Evolutionary conservation across 2,113 vertebrate genomes (phyloP).

Genomic region (Rhea americana): DNA sequence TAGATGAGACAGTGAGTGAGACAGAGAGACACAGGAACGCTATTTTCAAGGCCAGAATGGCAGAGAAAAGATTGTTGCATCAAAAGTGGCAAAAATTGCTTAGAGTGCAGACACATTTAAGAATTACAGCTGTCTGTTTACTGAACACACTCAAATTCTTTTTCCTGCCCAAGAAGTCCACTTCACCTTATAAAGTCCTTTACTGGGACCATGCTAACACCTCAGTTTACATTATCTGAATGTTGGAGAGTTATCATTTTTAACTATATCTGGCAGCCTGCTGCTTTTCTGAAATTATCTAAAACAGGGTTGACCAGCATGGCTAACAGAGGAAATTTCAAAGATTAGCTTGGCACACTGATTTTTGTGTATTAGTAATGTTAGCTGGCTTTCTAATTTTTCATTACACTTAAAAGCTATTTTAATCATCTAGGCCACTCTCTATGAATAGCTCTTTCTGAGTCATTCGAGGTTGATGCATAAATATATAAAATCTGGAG

Average conservation of each 20-base stretch:
- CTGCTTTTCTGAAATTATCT: not conserved
- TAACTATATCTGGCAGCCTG: not conserved
- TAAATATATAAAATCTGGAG: not conserved
- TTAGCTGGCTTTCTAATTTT: not conserved
- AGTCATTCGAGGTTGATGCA: not conserved
- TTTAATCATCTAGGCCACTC: not conserved
- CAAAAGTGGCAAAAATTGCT: not conserved
- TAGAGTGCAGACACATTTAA: not conserved
- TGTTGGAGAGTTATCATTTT: not conserved
- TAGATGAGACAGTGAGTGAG: not conserved
- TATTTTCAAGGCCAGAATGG: not conserved
- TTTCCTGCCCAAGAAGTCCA: not conserved
- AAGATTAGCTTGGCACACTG: rapidly evolving
- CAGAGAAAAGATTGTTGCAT: not conserved
- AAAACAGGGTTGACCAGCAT: not conserved
- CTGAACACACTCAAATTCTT: not conserved
- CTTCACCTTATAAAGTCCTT: not conserved
- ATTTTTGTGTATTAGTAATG: not conserved
- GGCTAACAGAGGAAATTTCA: not conserved
- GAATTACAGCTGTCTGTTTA: slow-evolving; percentile 18
- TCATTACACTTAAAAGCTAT: not conserved
- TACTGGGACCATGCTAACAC: not conserved
- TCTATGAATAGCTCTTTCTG: not conserved
- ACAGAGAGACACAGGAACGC: not conserved
- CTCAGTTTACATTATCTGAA: not conserved